Base-by-base conservation (phyloP, 1,140 invertebrate genomes). In the Ectropis grisescens region DNA sequence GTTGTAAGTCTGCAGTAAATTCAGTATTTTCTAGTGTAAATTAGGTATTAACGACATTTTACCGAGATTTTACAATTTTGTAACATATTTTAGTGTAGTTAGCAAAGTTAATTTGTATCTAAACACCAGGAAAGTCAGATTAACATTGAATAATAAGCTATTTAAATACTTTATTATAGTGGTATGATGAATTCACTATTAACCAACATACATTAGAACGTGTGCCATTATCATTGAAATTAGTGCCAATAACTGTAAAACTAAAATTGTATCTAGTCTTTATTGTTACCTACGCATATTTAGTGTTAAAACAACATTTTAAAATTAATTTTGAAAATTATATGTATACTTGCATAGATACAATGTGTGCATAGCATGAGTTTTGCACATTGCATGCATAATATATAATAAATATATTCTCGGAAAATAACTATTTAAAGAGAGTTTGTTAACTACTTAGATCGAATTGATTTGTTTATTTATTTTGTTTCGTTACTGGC, bases 181-280 rank as follows among this genome's bases (percentile, higher is more conserved):
- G n/a, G n/a, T n/a, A n/a, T n/a, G n/a, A n/a, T n/a, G n/a, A n/a
- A n/a, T 19, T 19, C 8, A 19, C 16, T 19, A 8, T n/a, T 19
- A 19, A 4, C 16, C 16, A 19, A 19, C 3, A 8, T 19, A 19
- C 16, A 19, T 19, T n/a, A 19, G 16, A 19, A 8, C 8, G 68
- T 67, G 70, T 78, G 71, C 75, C 72, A 76, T 81, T 69, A 58
- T 51, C 44, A 61, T 68, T 68, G 46, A 72, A 65, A 57, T 67
- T 80, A 78, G 76, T 81, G 76, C 72, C 72, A 81, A 81, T 81
- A 81, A 78, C 76, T 78, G 76, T 76, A 66, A 46, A 67, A 50
- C 51, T 68, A 72, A 75, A 58, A 69, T 74, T 71, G 61, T 78
- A 76, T 76, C 76, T 81, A 81, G 76, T 81, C 72, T 74, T 76